Evolutionary conservation across 2,888 invertebrate species (phyloP), one percentile per base, ranked within the genome.

Genomic region (Ophion slaviceki): DNA sequence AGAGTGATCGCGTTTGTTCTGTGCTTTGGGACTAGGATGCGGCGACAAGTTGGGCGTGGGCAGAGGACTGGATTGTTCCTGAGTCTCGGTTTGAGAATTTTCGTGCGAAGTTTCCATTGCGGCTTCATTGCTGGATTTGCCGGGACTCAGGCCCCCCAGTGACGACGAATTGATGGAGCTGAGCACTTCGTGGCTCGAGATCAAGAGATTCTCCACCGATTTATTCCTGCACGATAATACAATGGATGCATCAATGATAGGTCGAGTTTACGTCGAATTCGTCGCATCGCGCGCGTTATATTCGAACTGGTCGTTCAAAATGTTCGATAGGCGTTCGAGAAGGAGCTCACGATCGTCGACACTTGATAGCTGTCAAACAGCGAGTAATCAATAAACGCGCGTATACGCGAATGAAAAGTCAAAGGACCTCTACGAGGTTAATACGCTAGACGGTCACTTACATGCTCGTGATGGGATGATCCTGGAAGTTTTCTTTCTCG

Each of bases 121-220:
- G n/a, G 86, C 75, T 79, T 89, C 91, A 88, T 90, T 95, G 94
- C 94, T 95, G 88, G 94, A 93, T 82, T 95, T 95, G 82, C 93
- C 94, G 0, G 94, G 91, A 53, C 94, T 94, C 87, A 95, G 95
- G 88, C 94, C 94, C 86, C 94, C 92, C 86, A 96, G 95, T 32
- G 95, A 95, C 79, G 96, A 94, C 0, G 96, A 96, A 89, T 95
- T 96, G 90, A 96, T 96, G 91, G 96, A 96, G 92, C 95, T 96
- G 83, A 96, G 96, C 86, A 96, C 96, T 94, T 96, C 96, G 91
- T 96, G 96, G 82, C 96, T 96, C 87, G 96, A 95, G 92, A 95
- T 95, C 89, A 96, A 95, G 85, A 96, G 94, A 91, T 96, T 96
- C 91, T 96, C 96, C 92, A 96, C 96, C 11, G 96, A 96, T 91